Conservation (phyloP, 2,797 vertebrate genomes). For the Pelobates cultripes region DNA sequence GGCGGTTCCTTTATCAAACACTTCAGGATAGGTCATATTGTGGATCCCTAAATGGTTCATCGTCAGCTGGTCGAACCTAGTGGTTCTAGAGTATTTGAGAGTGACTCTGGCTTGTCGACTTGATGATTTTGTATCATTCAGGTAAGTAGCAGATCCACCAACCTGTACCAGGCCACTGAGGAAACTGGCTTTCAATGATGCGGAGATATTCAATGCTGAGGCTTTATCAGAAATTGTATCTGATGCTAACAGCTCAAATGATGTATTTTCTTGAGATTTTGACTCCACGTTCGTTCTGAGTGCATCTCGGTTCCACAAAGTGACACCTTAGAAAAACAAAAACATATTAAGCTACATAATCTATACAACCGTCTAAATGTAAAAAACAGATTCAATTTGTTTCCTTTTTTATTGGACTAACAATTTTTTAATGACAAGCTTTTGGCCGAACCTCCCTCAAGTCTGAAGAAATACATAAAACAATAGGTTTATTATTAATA, state of each 20-base stretch:
- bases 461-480: too few relatives aligned
- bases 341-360: neutral
- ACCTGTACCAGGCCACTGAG: conserved; percentile 56
- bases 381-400: too few relatives aligned
- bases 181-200: conserved; percentile 16
- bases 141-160: conserved; percentile 59
- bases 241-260: neutral
- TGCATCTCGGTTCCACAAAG: neutral
- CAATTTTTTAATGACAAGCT: too few relatives aligned
- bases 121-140: neutral
- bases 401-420: too few relatives aligned
- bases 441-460: too few relatives aligned
- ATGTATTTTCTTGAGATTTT: neutral
- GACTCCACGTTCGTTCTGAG: neutral
- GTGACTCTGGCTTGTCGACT: neutral
- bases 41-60: conserved; percentile 32
- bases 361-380: too few relatives aligned
- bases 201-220: neutral
- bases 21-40: neutral
- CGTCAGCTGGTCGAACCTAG: conserved; percentile 56
- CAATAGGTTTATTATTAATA: too few relatives aligned
- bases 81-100: conserved; percentile 15
- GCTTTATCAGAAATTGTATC: conserved; percentile 22
- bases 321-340: conserved; percentile 9
- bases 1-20: conserved; percentile 39